Conservation (phyloP, 2,797 vertebrate species). For the Platalea minor region DNA sequence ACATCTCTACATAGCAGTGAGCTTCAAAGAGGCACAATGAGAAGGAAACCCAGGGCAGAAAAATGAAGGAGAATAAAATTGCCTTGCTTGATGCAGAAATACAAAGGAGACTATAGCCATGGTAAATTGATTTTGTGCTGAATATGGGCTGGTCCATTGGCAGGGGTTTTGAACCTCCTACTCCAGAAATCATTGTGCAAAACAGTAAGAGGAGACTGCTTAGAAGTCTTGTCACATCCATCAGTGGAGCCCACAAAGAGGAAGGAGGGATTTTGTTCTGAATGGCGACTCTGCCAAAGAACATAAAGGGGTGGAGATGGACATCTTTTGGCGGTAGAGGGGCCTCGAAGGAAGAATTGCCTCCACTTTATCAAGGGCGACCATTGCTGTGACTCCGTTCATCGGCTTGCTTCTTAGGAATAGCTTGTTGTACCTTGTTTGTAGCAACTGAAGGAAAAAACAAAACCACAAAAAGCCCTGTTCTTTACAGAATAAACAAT, state of each 20-base stretch:
- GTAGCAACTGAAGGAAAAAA: neutral
- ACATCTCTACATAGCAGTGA: neutral
- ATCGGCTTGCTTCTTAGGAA: neutral
- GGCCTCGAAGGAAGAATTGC: conserved; percentile 42
- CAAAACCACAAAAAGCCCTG: neutral
- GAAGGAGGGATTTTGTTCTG: conserved; percentile 59
- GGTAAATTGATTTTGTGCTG: conserved; percentile 73
- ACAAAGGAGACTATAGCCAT: conserved; percentile 63
- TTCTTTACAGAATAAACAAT: neutral
- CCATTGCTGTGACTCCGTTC: neutral
- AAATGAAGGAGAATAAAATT: conserved; percentile 45
- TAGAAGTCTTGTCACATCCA: conserved; percentile 77
- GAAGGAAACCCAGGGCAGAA: conserved; percentile 27
- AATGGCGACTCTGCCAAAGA: conserved; percentile 70
- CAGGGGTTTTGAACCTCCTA: conserved; percentile 63
- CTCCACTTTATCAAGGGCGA: neutral
- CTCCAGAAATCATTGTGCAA: conserved; percentile 67
- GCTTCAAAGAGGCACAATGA: conserved; percentile 40
- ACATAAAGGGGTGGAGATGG: conserved; percentile 58
- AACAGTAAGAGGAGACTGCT: conserved; percentile 70
- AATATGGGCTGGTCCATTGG: conserved; percentile 56
- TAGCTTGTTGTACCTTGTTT: neutral
- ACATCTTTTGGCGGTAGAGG: conserved; percentile 53
- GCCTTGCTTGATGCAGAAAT: conserved; percentile 48
- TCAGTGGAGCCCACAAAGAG: conserved; percentile 56